Evolutionary conservation across 2,888 invertebrate species (phyloP).

Genomic region (Ochropleura plecta): DNA sequence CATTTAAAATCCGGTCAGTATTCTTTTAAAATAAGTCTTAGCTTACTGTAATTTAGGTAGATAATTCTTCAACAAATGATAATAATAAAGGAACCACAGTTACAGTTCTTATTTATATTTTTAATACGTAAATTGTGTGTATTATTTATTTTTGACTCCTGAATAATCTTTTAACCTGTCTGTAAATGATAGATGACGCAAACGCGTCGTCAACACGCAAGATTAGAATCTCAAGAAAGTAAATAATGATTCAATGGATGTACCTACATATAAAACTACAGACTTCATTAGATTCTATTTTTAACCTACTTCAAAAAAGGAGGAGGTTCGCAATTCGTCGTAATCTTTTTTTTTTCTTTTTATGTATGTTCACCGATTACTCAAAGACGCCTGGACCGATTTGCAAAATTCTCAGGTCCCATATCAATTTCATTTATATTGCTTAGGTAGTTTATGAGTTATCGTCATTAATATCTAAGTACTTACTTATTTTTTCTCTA

Average conservation of each 20-base stretch:
- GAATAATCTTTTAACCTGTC: background rate
- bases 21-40: conserved; percentile 32
- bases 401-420: too few species aligned
- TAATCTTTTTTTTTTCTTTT: too few species aligned
- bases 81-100: conserved; percentile 53
- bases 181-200: background rate
- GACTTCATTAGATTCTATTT: background rate
- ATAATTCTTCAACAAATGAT: conserved; percentile 32
- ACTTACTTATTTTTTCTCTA: too few species aligned
- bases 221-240: background rate
- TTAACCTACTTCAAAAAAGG: background rate
- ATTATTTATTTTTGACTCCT: conserved; percentile 37
- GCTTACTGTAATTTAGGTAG: conserved; percentile 41
- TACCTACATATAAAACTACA: background rate
- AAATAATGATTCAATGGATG: conserved; percentile 16
- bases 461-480: too few species aligned
- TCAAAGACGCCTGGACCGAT: too few species aligned
- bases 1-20: conserved; percentile 49
- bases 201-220: background rate
- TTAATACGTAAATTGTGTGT: conserved; percentile 38
- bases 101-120: conserved; percentile 52
- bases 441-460: too few species aligned
- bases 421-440: too few species aligned
- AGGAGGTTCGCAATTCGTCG: too few species aligned
- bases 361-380: too few species aligned